Evolutionary conservation across 2,888 invertebrate genomes (phyloP).

Genomic region (Achlya flavicornis): DNA sequence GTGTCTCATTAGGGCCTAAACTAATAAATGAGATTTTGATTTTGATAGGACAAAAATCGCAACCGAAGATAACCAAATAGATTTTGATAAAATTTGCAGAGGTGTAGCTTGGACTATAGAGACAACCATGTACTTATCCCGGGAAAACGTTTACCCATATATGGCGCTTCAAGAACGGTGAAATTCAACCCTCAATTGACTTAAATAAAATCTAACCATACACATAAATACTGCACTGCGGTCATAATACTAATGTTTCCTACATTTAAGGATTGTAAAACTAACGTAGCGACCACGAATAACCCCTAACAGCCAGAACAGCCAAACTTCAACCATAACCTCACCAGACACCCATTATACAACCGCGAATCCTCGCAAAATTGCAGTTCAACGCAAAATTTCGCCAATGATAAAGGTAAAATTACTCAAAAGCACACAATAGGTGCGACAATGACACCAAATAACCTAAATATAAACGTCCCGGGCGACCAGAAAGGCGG

Average conservation of each 20-base stretch:
- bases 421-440: slow-evolving; percentile 19
- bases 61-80: no score
- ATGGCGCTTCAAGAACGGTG: no score
- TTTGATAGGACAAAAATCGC: no score
- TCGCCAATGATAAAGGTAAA: neutral
- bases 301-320: no score
- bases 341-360: neutral
- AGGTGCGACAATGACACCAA: slow-evolving; percentile 37
- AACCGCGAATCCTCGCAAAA: neutral
- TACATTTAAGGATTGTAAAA: neutral
- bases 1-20: no score
- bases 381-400: neutral
- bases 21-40: no score
- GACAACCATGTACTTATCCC: no score
- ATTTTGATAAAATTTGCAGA: no score
- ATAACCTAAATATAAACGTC: slow-evolving; percentile 51
- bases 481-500: slow-evolving; percentile 23
- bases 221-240: neutral
- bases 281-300: neutral
- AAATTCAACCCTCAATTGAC: no score
- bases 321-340: neutral
- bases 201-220: neutral
- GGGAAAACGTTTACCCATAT: no score
- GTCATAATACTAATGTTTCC: neutral
- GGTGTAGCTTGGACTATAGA: no score